phyloP scores from a whole-genome alignment of 1,140 invertebrate genomes.

The Leptinotarsa undecemlineata region DNA sequence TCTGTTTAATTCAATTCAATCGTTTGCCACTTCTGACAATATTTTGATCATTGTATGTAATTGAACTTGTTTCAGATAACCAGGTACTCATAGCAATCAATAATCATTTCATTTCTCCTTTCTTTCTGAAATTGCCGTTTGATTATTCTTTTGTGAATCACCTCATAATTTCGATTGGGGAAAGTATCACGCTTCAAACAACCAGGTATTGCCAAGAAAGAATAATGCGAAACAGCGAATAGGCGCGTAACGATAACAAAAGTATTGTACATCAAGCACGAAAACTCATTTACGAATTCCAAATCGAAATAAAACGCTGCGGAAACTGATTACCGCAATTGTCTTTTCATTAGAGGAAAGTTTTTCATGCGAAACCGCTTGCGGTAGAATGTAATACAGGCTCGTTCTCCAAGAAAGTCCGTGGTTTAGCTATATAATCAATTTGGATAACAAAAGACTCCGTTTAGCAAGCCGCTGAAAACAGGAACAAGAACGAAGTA shows the following conservation, averaged over 20 bases:
- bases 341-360: not conserved
- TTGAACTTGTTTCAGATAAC: too few species aligned
- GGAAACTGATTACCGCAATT: not conserved
- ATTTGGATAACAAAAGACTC: conserved; percentile 12
- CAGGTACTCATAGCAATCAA: too few species aligned
- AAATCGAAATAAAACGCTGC: not conserved
- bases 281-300: not conserved
- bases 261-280: not conserved
- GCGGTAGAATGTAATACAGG: conserved; percentile 4
- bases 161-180: too few species aligned
- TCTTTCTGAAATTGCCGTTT: too few species aligned
- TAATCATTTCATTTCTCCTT: too few species aligned
- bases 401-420: not conserved
- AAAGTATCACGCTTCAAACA: too few species aligned
- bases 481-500: not conserved
- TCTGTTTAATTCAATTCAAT: too few species aligned
- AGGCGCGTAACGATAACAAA: not conserved
- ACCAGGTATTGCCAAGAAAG: too few species aligned
- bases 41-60: too few species aligned
- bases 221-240: not conserved
- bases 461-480: conserved; percentile 9
- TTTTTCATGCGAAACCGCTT: not conserved
- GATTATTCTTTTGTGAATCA: too few species aligned
- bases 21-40: too few species aligned
- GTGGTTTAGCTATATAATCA: conserved; percentile 10